phyloP scores from a whole-genome alignment of 1,140 invertebrate genomes.

The Hestina assimilis region DNA sequence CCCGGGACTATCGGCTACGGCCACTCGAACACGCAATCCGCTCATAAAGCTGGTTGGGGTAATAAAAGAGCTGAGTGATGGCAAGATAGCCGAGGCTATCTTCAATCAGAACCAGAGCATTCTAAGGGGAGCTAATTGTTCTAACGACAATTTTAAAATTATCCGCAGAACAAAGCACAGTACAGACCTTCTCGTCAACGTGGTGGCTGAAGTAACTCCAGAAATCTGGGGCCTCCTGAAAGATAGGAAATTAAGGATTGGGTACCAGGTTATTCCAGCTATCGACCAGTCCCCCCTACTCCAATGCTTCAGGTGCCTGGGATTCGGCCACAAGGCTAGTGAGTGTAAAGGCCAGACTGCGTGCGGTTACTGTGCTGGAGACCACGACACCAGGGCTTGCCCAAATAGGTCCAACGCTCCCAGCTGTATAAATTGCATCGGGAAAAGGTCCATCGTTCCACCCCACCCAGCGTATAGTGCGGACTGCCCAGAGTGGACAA shows the following conservation, averaged over 20 bases:
- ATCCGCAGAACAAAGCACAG: background rate
- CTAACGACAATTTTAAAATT: background rate
- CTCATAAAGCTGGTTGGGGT: background rate
- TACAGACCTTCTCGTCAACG: background rate
- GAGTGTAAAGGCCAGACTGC: background rate
- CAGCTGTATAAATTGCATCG: background rate
- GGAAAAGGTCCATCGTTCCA: background rate
- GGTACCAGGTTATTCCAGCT: background rate
- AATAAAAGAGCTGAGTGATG: background rate
- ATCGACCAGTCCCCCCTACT: background rate
- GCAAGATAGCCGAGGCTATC: background rate
- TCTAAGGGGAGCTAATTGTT: background rate
- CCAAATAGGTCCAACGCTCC: background rate
- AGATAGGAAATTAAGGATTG: background rate
- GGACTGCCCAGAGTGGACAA: background rate
- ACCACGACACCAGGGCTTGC: background rate
- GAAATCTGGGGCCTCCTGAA: background rate
- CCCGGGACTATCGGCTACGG: background rate
- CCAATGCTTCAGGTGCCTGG: background rate
- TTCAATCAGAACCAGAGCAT: background rate
- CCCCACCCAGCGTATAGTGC: background rate
- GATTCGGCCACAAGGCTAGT: background rate
- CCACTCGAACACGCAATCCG: background rate
- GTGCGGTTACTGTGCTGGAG: background rate
- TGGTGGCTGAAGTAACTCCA: background rate